phyloP scores from a whole-genome alignment of 2,113 vertebrate species.

The Osmerus eperlanus region DNA sequence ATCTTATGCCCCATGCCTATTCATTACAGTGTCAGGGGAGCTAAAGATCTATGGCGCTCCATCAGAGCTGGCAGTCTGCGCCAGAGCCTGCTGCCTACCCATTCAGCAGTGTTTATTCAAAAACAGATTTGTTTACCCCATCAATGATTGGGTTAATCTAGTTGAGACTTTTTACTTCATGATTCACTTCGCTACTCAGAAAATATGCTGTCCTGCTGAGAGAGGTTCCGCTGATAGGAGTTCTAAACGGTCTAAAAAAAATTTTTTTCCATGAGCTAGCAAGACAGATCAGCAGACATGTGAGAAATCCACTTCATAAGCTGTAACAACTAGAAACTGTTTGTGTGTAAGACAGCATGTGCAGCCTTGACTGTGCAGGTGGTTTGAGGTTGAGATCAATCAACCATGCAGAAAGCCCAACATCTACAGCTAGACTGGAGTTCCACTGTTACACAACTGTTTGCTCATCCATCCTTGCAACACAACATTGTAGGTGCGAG shows the following conservation, averaged over 20 bases:
- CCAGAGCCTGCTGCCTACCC: not conserved
- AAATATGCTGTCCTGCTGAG: not conserved
- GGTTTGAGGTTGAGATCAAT: not conserved
- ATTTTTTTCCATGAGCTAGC: not conserved
- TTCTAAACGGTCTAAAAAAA: not conserved
- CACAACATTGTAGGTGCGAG: too few relatives aligned
- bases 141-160: slow-evolving; percentile 4
- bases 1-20: too few relatives aligned
- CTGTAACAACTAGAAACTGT: too few relatives aligned
- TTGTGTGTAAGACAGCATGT: not conserved
- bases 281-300: too few relatives aligned
- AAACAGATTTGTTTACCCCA: slow-evolving; percentile 7
- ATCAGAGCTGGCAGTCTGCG: not conserved
- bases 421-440: too few relatives aligned
- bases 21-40: not conserved
- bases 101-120: not conserved
- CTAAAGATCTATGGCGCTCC: not conserved
- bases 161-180: slow-evolving; percentile 16
- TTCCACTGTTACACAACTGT: too few relatives aligned
- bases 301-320: too few relatives aligned
- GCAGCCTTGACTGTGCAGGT: not conserved
- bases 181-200: not conserved
- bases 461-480: too few relatives aligned
- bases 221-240: not conserved
- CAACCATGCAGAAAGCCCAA: not conserved